Conservation (phyloP, 2,888 invertebrate species). For the Psylliodes chrysocephalus region DNA sequence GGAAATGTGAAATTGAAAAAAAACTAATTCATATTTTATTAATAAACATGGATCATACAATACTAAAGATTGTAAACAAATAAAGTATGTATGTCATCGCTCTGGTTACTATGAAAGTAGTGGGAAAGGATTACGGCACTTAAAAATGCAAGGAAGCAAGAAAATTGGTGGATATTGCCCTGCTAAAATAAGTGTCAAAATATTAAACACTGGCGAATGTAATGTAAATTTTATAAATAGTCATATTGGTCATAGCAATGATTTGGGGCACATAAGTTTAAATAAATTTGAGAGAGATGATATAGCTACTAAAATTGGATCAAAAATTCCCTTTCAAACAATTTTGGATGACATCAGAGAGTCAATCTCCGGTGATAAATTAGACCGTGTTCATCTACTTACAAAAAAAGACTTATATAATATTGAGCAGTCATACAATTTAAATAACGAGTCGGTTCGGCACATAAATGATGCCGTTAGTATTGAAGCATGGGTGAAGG, state of each 20-base stretch:
- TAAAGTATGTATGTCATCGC: no score
- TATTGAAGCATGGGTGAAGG: conserved; percentile 23
- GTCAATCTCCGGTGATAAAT: conserved; percentile 7
- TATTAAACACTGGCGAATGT: no score
- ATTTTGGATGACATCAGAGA: conserved; percentile 40
- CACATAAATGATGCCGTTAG: conserved; percentile 35
- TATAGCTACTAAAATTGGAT: conserved; percentile 34
- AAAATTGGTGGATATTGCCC: conserved; percentile 20
- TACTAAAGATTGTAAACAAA: background rate
- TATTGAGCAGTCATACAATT: conserved; percentile 36
- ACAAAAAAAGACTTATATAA: conserved; percentile 38
- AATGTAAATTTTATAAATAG: background rate
- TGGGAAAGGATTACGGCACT: background rate
- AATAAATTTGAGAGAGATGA: conserved; percentile 14
- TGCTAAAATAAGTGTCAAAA: background rate
- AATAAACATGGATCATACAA: background rate
- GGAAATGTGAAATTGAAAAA: background rate
- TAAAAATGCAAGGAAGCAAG: no score
- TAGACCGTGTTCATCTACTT: conserved; percentile 33
- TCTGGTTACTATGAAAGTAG: background rate
- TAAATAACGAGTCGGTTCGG: conserved; percentile 8
- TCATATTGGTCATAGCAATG: conserved; percentile 28
- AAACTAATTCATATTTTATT: background rate
- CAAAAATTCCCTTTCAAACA: conserved; percentile 37
- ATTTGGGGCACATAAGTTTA: conserved; percentile 37